Evolutionary conservation across 2,113 vertebrate genomes (phyloP).

Genomic region (Boleophthalmus pectinirostris): DNA sequence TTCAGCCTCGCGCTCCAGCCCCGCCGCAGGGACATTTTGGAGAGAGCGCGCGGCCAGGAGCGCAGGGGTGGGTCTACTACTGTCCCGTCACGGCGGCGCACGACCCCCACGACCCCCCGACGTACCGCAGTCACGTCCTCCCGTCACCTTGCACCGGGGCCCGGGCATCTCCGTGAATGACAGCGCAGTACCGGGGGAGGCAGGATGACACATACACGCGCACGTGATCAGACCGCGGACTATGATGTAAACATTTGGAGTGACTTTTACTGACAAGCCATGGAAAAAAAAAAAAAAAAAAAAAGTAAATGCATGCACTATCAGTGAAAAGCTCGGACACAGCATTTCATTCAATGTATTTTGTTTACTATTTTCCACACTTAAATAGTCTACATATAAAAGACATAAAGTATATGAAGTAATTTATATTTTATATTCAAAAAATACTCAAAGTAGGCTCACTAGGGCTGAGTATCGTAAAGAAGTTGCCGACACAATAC

Average conservation of each 20-base stretch:
- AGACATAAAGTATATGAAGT: too few species aligned
- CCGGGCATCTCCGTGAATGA: conserved; percentile 26
- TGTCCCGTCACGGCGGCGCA: conserved; percentile 1
- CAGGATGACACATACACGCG: conserved; percentile 20
- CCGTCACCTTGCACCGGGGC: conserved; percentile 55
- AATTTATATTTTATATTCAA: too few species aligned
- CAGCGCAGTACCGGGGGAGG: neutral
- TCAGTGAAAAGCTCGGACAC: too few species aligned
- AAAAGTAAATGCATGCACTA: too few species aligned
- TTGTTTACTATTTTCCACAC: too few species aligned
- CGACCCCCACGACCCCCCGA: conserved; percentile 20
- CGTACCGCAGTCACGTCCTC: conserved; percentile 22
- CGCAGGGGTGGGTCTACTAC: conserved; percentile 45
- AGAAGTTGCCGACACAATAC: too few species aligned
- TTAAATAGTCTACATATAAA: too few species aligned
- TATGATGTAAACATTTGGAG: neutral
- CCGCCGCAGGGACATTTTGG: conserved; percentile 62
- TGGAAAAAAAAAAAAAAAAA: neutral
- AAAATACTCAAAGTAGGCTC: too few species aligned
- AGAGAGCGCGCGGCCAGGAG: conserved; percentile 19
- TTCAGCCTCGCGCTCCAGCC: conserved; percentile 26
- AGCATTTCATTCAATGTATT: too few species aligned
- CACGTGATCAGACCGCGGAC: conserved; percentile 31
- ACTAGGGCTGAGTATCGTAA: too few species aligned
- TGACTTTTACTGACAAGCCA: neutral